Evolutionary conservation across 1,140 invertebrate genomes (phyloP), one percentile per base, ranked within the genome.

Genomic region (Chironomus tepperi): DNA sequence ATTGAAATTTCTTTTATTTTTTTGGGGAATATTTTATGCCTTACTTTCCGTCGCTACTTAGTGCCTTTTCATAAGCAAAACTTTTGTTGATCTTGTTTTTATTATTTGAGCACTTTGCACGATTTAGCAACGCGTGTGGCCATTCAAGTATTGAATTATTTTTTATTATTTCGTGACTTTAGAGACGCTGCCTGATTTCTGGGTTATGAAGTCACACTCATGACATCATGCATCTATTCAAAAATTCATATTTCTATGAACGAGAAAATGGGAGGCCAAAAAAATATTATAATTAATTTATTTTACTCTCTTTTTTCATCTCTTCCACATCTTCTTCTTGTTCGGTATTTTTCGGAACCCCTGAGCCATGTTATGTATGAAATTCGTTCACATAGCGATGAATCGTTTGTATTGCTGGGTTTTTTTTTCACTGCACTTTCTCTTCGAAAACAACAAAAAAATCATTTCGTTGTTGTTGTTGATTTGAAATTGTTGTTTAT

Each of bases 361-460:
- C 47, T n/a, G 15, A 47, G 15, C 47, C 12, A 57, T 57, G 47
- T 57, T 57, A 12, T 57, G 47, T 57, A 57, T n/a, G 43, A 47
- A 47, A 3, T 47, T 47, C 43, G 47, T 57, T 57, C 47, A 15
- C 47, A 57, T 57, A 57, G 47, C 43, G 8, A 47, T 47, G 43
- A n/a, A n/a, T n/a, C n/a, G n/a, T n/a, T n/a, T n/a, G n/a, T n/a
- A n/a, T n/a, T n/a, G n/a, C n/a, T n/a, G n/a, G 43, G 43, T 8
- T 47, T 47, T 47, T 47, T 47, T 47, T 15, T 15, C 43, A 47
- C 12, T 57, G 47, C 47, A 57, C 47, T 57, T 57, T 57, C 47
- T 57, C 47, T 57, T 57, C n/a, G 47, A 57, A 57, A 57, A 57
- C 47, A 57, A 57, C 47, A 57, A 57, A 15, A 47, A 47, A 57